Evolutionary conservation across 2,797 vertebrate genomes (phyloP).

Genomic region (Orientallactaga sibirica): DNA sequence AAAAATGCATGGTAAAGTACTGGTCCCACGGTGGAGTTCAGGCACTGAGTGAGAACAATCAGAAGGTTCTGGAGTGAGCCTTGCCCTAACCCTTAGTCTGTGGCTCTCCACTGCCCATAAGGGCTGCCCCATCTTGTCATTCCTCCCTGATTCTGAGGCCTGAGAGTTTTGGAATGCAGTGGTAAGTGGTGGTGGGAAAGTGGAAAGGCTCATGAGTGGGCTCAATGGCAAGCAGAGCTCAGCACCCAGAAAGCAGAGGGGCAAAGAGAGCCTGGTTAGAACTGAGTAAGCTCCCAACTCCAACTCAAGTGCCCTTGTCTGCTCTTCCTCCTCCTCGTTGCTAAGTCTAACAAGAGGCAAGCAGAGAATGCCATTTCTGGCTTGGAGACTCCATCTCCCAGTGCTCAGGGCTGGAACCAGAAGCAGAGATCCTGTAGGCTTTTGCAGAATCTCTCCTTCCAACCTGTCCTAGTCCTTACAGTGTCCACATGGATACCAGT

Average conservation of each 20-base stretch:
- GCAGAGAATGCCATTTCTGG: neutral
- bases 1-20: neutral
- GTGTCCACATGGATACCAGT: neutral
- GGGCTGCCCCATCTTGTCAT: neutral
- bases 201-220: neutral
- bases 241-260: neutral
- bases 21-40: neutral
- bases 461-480: neutral
- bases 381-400: neutral
- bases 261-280: neutral
- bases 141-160: neutral
- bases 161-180: neutral
- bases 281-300: neutral
- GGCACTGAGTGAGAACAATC: neutral
- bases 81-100: neutral
- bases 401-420: neutral
- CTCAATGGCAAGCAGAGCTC: neutral
- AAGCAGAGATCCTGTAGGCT: neutral
- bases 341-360: neutral
- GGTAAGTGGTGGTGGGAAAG: neutral
- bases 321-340: neutral
- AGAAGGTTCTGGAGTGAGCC: neutral
- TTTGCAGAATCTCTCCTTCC: conserved; percentile 21
- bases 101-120: fast-evolving
- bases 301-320: neutral